Conservation (phyloP, 2,797 vertebrate species). For the Acrocephalus scirpaceus region DNA sequence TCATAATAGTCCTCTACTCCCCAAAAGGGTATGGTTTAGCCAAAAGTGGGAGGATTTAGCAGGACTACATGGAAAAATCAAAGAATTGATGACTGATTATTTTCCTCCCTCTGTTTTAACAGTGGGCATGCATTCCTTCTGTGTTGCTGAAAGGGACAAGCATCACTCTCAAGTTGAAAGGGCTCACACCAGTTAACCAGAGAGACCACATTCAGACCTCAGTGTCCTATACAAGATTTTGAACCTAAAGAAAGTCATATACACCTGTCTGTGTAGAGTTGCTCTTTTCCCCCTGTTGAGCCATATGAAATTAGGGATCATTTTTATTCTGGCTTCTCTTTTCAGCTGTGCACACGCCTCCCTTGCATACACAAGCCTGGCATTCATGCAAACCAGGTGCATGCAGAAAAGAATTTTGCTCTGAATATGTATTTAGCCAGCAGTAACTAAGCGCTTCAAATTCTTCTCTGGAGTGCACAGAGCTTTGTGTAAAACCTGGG, state of each 20-base stretch:
- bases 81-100: neutral
- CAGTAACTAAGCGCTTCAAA: constrained; percentile 10
- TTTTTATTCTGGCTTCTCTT: neutral
- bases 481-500: constrained; percentile 1
- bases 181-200: neutral
- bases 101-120: neutral
- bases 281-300: neutral
- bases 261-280: neutral
- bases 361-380: neutral
- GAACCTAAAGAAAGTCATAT: neutral
- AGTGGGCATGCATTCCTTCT: neutral
- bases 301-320: neutral
- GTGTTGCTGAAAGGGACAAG: neutral
- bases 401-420: constrained; percentile 21
- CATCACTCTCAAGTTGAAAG: neutral
- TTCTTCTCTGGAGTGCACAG: neutral
- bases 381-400: constrained; percentile 58
- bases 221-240: neutral
- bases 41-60: neutral
- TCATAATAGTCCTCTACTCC: neutral
- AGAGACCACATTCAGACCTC: neutral
- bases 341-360: neutral
- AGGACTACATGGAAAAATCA: neutral
- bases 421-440: constrained; percentile 25
- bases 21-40: neutral